phyloP scores from a whole-genome alignment of 1,140 invertebrate genomes.

The Drosophila kohkoa region DNA sequence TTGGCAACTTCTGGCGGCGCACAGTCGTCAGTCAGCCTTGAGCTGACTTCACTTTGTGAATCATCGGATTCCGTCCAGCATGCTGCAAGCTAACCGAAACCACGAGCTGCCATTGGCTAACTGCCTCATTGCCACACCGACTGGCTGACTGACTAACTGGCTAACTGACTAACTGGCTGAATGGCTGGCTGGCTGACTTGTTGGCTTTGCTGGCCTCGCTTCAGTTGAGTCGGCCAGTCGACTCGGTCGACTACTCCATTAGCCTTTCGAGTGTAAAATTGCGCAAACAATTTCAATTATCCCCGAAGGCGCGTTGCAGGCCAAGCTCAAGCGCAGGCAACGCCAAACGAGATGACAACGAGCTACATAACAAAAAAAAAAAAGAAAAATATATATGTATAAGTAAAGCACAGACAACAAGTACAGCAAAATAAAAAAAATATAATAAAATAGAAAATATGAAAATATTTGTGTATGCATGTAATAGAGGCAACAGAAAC shows the following conservation, averaged over 20 bases:
- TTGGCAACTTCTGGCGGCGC: slow-evolving; percentile 72
- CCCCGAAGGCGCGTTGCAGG: slow-evolving; percentile 76
- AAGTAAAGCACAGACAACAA: slow-evolving; percentile 28
- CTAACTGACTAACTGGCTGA: slow-evolving; percentile 35
- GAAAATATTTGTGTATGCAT: slow-evolving; percentile 64
- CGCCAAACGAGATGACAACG: slow-evolving; percentile 47
- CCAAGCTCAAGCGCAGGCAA: slow-evolving; percentile 43
- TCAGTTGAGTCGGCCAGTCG: slow-evolving; percentile 68
- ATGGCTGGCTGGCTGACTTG: slow-evolving; percentile 26
- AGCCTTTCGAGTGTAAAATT: slow-evolving; percentile 84
- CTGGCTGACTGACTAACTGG: slow-evolving; percentile 22
- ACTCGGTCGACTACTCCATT: slow-evolving; percentile 82
- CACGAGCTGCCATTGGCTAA: slow-evolving; percentile 36
- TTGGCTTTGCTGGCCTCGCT: slow-evolving; percentile 48
- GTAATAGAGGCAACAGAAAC: slow-evolving; percentile 71
- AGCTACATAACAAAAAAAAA: slow-evolving; percentile 37
- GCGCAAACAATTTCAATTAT: slow-evolving; percentile 84
- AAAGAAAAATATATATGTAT: slow-evolving; percentile 2
- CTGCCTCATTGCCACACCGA: slow-evolving; percentile 15
- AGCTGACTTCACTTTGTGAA: slow-evolving; percentile 64
- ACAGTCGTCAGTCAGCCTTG: slow-evolving; percentile 30
- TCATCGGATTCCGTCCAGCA: slow-evolving; percentile 52
- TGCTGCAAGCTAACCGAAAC: slow-evolving; percentile 54
- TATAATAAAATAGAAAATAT: slow-evolving; percentile 34
- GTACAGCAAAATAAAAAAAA: slow-evolving; percentile 35